phyloP scores from a whole-genome alignment of 2,888 invertebrate species.

The Trissonchulus sp. region DNA sequence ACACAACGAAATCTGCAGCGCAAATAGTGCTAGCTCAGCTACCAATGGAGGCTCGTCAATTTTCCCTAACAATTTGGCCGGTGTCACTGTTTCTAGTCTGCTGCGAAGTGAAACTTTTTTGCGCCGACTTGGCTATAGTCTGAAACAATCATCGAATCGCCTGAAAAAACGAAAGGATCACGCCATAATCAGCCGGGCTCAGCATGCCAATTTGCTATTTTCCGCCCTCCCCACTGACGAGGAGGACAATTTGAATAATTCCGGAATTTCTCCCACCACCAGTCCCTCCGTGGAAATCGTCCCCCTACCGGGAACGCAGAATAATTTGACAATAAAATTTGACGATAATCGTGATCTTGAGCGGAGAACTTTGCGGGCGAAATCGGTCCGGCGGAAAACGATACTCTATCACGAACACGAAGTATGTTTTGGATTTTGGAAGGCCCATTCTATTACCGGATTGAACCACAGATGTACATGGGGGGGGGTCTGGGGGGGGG shows the following conservation, averaged over 20 bases:
- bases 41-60: background rate
- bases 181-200: background rate
- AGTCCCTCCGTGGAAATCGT: background rate
- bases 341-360: background rate
- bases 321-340: no score
- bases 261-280: no score
- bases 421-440: conserved; percentile 10
- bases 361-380: conserved; percentile 8
- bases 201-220: background rate
- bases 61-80: no score
- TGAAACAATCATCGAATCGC: background rate
- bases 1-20: no score
- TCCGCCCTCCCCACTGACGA: background rate
- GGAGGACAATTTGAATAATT: background rate
- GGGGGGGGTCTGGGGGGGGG: no score
- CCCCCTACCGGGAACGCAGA: background rate
- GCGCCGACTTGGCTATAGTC: background rate
- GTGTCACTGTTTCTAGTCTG: no score
- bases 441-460: background rate
- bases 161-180: background rate
- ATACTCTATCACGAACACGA: conserved; percentile 25
- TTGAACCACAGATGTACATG: no score
- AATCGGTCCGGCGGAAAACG: conserved; percentile 7
- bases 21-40: background rate
- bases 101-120: background rate